Evolutionary conservation across 2,888 invertebrate species (phyloP), one percentile per base, ranked within the genome.

Genomic region (Idaea aversata): DNA sequence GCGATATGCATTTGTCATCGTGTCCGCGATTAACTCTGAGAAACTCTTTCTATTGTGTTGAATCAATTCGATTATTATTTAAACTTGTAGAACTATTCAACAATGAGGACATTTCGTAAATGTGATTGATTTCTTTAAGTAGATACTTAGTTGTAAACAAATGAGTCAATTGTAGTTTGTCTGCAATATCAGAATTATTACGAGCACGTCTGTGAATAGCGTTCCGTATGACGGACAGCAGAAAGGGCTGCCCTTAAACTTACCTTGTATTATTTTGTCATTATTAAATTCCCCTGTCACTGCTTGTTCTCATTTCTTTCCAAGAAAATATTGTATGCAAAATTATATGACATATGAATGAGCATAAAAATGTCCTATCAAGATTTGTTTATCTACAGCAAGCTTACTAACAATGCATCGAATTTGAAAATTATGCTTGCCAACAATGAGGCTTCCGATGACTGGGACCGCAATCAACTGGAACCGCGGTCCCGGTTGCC

Each of bases 201-300:
- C 47, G 47, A 47, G 47, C 47, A 47, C 83, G 85, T 87, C 87
- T 88, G 89, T 90, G 90, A 89, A 91, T 91, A 90, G 91, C 87
- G 83, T 78, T 83, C 89, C 86, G 83, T 91, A 92, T 93, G 93
- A 93, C 84, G 86, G 93, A 93, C 93, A 93, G 92, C 89, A 91
- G 88, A 93, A 93, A 93, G 93, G 92, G 83, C 84, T 85, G 87
- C 88, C 87, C 88, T 90, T 90, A 90, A 87, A 89, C 85, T 88
- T 89, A 85, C 87, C 90, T 90, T 88, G 92, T 91, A 93, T 93
- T 93, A 93, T 93, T 93, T 93, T 93, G 93, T 93, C 92, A 93
- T 93, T 92, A 93, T 93, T 93, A 93, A 93, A 93, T 93, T 93
- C 93, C 85, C 81, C 86, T 91, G 93, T 93, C 93, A 91, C 84